A percentile compares a stretch with the other conserved stretches of the same genome.
These are phyloP conservation scores for Daubentonia madagascariensis DNA, from an alignment of 2,113 vertebrate genomes.

Conservation along the genomic window DNA sequence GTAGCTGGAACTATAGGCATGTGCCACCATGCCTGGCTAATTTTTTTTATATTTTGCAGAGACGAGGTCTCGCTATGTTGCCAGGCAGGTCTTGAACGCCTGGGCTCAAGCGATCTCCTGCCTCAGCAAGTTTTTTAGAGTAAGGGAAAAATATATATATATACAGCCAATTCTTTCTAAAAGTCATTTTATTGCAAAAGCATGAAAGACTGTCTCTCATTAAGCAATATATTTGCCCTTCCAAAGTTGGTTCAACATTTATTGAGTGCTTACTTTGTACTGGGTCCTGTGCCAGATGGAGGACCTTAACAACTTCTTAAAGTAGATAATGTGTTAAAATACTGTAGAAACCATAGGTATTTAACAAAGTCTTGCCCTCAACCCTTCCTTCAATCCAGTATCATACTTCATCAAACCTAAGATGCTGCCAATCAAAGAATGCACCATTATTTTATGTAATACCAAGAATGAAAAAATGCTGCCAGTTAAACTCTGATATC, in stretches of 20 bases:
- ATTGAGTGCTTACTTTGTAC: background rate
- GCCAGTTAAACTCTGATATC: background rate
- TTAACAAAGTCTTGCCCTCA: background rate
- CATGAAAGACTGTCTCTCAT: background rate
- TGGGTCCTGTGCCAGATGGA: background rate
- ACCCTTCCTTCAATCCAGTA: background rate
- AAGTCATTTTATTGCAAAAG: background rate
- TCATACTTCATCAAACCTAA: background rate
- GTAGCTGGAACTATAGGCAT: too few relatives aligned
- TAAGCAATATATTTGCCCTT: background rate
- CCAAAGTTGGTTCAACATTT: background rate
- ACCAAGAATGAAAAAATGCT: background rate
- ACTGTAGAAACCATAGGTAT: background rate
- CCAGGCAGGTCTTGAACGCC: too few relatives aligned
- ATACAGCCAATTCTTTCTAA: background rate
- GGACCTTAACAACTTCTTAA: background rate
- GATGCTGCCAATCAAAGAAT: background rate
- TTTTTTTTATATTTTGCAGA: too few relatives aligned
- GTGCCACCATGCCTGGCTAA: too few relatives aligned
- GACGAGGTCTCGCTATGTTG: too few relatives aligned
- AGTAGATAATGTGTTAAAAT: background rate
- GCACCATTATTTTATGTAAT: background rate
- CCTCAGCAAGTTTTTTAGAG: background rate
- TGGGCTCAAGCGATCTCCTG: too few relatives aligned
- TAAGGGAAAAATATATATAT: background rate